A percentile compares a stretch with the other conserved stretches of the same genome.
Evolutionary conservation across 2,888 invertebrate genomes (phyloP).

Genomic region (Leucophenga montana): DNA sequence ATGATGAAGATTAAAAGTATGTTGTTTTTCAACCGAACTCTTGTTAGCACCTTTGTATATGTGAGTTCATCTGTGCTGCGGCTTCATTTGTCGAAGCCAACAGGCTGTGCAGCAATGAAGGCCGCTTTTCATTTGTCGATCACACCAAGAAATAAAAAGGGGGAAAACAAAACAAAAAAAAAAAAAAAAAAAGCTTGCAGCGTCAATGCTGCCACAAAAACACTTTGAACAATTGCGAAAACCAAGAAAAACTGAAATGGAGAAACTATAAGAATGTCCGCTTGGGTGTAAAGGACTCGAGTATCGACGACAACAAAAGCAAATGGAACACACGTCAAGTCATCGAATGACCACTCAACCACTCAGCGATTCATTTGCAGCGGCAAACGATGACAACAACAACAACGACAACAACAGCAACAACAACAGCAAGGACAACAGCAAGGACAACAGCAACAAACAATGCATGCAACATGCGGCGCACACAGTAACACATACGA

Average conservation of each 20-base stretch:
- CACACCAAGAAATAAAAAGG: not conserved
- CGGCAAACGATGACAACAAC: slow-evolving; percentile 29
- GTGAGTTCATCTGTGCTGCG: not conserved
- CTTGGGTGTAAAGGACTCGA: not conserved
- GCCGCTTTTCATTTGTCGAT: slow-evolving; percentile 8
- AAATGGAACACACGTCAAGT: slow-evolving; percentile 21
- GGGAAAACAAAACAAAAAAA: not conserved
- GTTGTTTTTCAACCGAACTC: too few relatives aligned
- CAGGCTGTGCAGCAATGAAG: not conserved
- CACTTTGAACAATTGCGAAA: slow-evolving; percentile 54
- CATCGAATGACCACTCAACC: slow-evolving; percentile 26
- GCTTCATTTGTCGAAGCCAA: slow-evolving; percentile 21
- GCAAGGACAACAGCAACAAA: slow-evolving; percentile 22
- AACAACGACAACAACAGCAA: slow-evolving; percentile 38
- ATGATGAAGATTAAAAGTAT: too few relatives aligned
- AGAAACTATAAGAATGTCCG: slow-evolving; percentile 36
- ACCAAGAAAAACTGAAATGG: slow-evolving; percentile 33
- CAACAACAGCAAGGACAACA: slow-evolving; percentile 28
- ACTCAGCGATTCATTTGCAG: slow-evolving; percentile 36
- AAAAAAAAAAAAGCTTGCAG: not conserved
- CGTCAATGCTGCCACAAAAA: slow-evolving; percentile 28
- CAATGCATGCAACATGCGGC: slow-evolving; percentile 23
- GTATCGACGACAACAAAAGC: slow-evolving; percentile 5
- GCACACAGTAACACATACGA: slow-evolving; percentile 10
- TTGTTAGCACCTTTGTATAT: not conserved